These are phyloP conservation scores for Synergus japonicus DNA, from an alignment of 2,888 invertebrate species.

Conservation along the genomic window DNA sequence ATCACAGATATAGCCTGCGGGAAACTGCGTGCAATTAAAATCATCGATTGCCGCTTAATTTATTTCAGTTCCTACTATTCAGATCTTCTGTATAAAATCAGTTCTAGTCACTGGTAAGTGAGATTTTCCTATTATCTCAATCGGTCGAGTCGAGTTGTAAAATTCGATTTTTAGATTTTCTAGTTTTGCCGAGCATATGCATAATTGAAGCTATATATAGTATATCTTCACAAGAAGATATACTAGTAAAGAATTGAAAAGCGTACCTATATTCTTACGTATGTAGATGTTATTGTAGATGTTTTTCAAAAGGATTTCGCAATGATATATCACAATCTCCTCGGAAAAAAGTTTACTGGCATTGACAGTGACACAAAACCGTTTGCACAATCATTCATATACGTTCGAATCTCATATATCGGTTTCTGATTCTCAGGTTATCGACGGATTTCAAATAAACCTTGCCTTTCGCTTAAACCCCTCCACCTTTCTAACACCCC, in stretches of 20 bases:
- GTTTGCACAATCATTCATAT: constrained; percentile 50
- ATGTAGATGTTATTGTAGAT: neutral
- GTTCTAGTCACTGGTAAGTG: neutral
- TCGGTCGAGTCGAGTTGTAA: neutral
- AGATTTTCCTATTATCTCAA: neutral
- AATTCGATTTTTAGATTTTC: neutral
- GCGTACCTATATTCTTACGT: constrained; percentile 24
- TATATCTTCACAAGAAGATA: no score
- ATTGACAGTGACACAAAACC: constrained; percentile 46
- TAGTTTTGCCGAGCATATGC: neutral
- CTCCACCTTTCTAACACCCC: neutral
- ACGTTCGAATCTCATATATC: constrained; percentile 46
- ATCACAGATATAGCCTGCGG: constrained; percentile 12
- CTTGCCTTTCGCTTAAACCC: neutral
- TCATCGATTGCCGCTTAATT: constrained; percentile 27
- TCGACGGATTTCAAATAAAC: constrained; percentile 38
- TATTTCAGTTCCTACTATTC: constrained; percentile 22
- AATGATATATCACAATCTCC: constrained; percentile 48
- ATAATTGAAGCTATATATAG: no score
- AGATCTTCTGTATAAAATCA: constrained; percentile 8
- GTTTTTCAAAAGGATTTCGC: neutral
- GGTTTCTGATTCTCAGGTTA: constrained; percentile 44
- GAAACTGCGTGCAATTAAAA: constrained; percentile 21
- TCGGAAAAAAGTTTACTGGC: constrained; percentile 46
- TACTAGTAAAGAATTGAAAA: neutral